Percentiles rank a stretch among this genome's conserved stretches.
Evolutionary conservation across 2,888 invertebrate species (phyloP).

Genomic region (Tetragonisca angustula): DNA sequence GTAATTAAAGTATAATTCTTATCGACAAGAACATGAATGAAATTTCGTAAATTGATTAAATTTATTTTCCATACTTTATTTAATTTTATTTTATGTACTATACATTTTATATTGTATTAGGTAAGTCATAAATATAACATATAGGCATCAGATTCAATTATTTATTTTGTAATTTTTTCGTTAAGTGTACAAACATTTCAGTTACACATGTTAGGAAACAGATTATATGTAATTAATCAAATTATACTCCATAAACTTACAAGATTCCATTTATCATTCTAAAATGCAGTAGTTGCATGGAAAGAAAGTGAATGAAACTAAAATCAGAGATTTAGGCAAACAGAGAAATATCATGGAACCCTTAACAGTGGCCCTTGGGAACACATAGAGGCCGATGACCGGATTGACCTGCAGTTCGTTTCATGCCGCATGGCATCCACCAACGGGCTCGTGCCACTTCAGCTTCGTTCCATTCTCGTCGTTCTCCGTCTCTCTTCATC

Average conservation of each 20-base stretch:
- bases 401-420: slow-evolving; percentile 76
- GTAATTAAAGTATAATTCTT: neutral
- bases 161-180: neutral
- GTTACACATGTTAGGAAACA: neutral
- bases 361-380: slow-evolving; percentile 66
- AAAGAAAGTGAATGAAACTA: neutral
- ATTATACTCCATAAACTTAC: neutral
- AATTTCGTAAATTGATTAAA: neutral
- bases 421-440: slow-evolving; percentile 64
- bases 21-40: neutral
- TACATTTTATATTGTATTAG: neutral
- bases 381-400: slow-evolving; percentile 79
- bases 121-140: neutral
- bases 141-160: neutral
- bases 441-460: slow-evolving; percentile 67
- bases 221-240: neutral
- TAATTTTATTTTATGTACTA: neutral
- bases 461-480: slow-evolving; percentile 57
- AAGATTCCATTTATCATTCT: neutral
- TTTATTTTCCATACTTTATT: neutral
- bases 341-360: slow-evolving; percentile 42
- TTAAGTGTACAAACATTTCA: neutral
- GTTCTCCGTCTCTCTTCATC: slow-evolving; percentile 28
- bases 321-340: neutral
- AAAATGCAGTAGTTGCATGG: neutral